phyloP scores from a whole-genome alignment of 2,113 vertebrate genomes.

The Gymnogyps californianus region DNA sequence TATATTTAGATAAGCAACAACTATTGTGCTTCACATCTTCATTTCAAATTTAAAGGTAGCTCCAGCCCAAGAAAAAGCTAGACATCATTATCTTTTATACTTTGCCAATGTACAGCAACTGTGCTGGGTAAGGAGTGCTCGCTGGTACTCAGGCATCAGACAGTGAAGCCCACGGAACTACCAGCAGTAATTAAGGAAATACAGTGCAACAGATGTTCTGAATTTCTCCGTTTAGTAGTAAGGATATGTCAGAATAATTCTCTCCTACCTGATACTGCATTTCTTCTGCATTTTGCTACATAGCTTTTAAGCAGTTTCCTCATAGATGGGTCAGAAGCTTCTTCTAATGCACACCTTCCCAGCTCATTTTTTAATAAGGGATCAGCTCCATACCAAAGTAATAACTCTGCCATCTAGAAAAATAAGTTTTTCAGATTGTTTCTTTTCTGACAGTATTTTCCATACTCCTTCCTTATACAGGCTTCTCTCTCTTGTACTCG shows the following conservation, averaged over 20 bases:
- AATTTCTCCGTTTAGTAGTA: background rate
- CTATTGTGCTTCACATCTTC: background rate
- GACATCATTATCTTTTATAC: background rate
- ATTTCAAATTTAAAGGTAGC: background rate
- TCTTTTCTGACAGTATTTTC: background rate
- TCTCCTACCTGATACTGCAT: conserved; percentile 55
- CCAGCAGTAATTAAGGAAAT: background rate
- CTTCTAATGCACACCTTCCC: conserved; percentile 69
- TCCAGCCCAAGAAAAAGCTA: background rate
- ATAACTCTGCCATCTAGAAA: conserved; percentile 68
- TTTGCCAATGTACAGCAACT: background rate
- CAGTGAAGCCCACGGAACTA: background rate
- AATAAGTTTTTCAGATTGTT: background rate
- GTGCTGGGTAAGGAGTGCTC: background rate
- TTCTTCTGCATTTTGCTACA: background rate
- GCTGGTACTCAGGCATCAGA: background rate
- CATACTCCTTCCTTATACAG: background rate
- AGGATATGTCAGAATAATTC: background rate
- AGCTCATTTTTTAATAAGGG: conserved; percentile 59
- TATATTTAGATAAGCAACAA: background rate
- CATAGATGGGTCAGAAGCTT: conserved; percentile 40
- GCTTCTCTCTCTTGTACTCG: background rate
- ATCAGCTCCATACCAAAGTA: conserved; percentile 72
- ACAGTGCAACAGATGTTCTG: background rate
- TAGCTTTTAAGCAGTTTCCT: conserved; percentile 60